phyloP scores from a whole-genome alignment of 1,140 invertebrate genomes.

The Galendromus occidentalis region DNA sequence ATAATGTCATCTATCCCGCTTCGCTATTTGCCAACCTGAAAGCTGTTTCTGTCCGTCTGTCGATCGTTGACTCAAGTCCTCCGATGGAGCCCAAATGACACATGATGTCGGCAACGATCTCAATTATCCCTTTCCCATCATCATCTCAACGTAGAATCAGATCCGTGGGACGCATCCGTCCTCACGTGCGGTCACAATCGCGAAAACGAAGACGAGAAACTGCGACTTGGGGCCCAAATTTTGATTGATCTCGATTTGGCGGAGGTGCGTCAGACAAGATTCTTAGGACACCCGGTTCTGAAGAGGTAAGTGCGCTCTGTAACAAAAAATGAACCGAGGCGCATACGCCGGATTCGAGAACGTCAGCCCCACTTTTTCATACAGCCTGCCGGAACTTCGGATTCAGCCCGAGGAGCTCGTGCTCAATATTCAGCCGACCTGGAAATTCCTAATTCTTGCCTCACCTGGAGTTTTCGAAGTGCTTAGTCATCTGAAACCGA shows the following conservation, averaged over 20 bases:
- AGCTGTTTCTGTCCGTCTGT: no score
- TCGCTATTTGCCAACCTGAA: no score
- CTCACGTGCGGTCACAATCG: conserved; percentile 7
- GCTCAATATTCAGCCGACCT: neutral
- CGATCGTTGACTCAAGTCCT: no score
- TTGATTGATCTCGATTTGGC: neutral
- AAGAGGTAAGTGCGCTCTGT: neutral
- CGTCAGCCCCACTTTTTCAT: neutral
- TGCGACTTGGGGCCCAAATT: neutral
- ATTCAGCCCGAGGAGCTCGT: neutral
- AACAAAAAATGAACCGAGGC: neutral
- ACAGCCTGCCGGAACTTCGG: neutral
- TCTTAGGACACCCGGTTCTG: neutral
- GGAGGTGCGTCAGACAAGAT: neutral
- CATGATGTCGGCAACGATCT: no score
- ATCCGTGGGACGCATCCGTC: neutral
- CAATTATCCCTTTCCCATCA: no score
- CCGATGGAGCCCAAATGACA: no score
- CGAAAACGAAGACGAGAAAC: neutral
- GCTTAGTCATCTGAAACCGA: neutral
- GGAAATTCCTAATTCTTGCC: neutral
- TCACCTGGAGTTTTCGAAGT: conserved; percentile 3
- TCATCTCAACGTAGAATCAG: no score
- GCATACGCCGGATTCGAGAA: neutral
- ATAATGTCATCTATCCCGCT: no score